Evolutionary conservation across 2,888 invertebrate genomes (phyloP).

Genomic region (Atrina japonica): DNA sequence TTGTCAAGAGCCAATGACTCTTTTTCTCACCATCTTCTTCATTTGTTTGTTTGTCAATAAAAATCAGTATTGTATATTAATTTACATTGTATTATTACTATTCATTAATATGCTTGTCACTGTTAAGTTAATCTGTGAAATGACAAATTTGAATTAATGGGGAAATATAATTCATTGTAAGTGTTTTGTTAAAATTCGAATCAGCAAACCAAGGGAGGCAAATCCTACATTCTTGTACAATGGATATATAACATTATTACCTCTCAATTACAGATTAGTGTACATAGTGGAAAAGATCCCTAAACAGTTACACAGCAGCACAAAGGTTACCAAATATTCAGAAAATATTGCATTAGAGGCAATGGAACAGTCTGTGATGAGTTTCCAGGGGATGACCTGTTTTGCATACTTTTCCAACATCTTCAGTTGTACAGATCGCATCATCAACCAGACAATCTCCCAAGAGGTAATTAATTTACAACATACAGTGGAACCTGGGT

Average conservation of each 20-base stretch:
- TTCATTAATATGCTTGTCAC: too few relatives aligned
- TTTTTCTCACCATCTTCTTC: too few relatives aligned
- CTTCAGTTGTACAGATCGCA: constrained; percentile 28
- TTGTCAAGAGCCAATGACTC: too few relatives aligned
- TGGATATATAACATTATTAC: not conserved
- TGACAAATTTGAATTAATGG: too few relatives aligned
- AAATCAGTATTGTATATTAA: too few relatives aligned
- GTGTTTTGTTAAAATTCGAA: too few relatives aligned
- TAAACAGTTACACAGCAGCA: not conserved
- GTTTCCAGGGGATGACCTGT: constrained; percentile 52
- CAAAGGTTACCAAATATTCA: constrained; percentile 21
- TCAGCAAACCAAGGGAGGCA: constrained; percentile 4
- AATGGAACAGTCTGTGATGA: constrained; percentile 38
- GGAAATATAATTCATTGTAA: too few relatives aligned
- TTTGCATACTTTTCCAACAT: constrained; percentile 28
- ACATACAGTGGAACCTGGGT: too few relatives aligned
- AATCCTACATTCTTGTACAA: not conserved
- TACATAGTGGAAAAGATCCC: constrained; percentile 50
- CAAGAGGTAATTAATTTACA: constrained; percentile 1
- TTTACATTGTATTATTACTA: too few relatives aligned
- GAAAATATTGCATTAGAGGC: constrained; percentile 58
- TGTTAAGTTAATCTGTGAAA: too few relatives aligned
- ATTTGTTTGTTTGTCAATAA: too few relatives aligned
- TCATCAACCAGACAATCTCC: constrained; percentile 21
- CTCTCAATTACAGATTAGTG: constrained; percentile 40